Evolutionary conservation across 2,888 invertebrate species (phyloP), one percentile per base, ranked within the genome.

Genomic region (Amblyteles armatorius): DNA sequence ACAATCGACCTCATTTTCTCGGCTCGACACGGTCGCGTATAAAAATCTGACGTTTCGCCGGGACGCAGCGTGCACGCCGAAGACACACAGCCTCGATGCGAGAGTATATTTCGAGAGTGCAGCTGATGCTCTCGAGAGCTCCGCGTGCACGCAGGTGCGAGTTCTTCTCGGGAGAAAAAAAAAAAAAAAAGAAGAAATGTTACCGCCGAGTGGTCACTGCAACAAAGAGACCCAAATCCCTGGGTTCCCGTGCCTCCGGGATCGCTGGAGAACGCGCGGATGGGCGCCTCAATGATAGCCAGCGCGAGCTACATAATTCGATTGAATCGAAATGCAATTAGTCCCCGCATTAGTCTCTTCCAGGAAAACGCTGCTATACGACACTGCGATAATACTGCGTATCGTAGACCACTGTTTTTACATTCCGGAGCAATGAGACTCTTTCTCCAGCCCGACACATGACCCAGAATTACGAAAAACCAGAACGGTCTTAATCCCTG

Each of bases 1-100:
- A 74, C 79, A 74, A 83, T 74, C 69, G 83, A 83, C 83, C 83
- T 79, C 73, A 36, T 83, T 83, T 63, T 16, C n/a, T n/a, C 69
- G 52, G 44, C 44, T 13, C 22, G 63, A n/a, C 33, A 52, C 26
- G 69, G 40, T 74, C 22, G 29, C 16, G 52, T 16, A 71, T 55
- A 57, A 60, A 52, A 76, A 81, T 63, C 69, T 63, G 22, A 77
- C 29, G 40, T 76, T 63, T 76, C 71, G 26, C 69, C 52, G 16
- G 22, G 7, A 13, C n/a, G 16, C 19, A 26, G 6, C 13, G 16
- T 44, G 19, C 22, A 73, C 44, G 48, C 44, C 29, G 13, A 33
- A 69, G 40, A 63, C 13, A 50, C 55, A 57, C 68, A 52, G 4
- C 16, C 48, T 50, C 57, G 16, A 60, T 7, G 50, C 22, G 57